Evolutionary conservation across 2,888 invertebrate genomes (phyloP).

Genomic region (Acanthacorydalis orientalis): DNA sequence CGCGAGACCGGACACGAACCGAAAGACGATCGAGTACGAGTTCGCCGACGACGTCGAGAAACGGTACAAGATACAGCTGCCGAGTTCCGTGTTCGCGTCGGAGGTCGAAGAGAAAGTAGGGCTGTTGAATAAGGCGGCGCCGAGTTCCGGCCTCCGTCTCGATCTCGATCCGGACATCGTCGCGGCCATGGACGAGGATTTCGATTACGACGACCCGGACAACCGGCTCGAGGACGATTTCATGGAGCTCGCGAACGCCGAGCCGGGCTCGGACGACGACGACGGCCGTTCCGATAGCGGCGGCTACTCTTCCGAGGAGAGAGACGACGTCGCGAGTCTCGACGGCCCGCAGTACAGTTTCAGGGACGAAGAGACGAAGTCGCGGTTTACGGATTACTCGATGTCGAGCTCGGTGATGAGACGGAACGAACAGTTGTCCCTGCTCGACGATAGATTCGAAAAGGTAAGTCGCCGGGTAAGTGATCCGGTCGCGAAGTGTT

Average conservation of each 20-base stretch:
- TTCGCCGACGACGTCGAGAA: slow-evolving; percentile 13
- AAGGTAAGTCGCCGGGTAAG: slow-evolving; percentile 32
- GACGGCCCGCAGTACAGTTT: slow-evolving; percentile 28
- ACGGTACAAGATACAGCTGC: slow-evolving; percentile 36
- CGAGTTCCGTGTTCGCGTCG: slow-evolving; percentile 80
- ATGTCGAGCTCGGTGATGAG: slow-evolving; percentile 82
- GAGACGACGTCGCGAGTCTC: slow-evolving; percentile 28
- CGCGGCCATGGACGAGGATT: slow-evolving; percentile 87
- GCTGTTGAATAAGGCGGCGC: slow-evolving; percentile 64
- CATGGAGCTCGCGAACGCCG: slow-evolving; percentile 59
- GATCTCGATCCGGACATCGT: slow-evolving; percentile 85
- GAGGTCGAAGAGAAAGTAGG: slow-evolving; percentile 74
- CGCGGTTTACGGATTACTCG: slow-evolving; percentile 83
- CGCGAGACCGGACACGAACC: slow-evolving; percentile 15
- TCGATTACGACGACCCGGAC: slow-evolving; percentile 65
- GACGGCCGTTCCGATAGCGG: slow-evolving; percentile 25
- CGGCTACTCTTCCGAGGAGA: slow-evolving; percentile 16
- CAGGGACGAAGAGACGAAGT: slow-evolving; percentile 60
- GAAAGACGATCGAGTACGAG: slow-evolving; percentile 19
- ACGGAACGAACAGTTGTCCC: slow-evolving; percentile 63
- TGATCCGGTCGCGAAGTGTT: background rate
- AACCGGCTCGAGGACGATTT: slow-evolving; percentile 88
- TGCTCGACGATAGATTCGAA: slow-evolving; percentile 81
- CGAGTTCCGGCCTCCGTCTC: slow-evolving; percentile 37
- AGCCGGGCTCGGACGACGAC: slow-evolving; percentile 28